Evolutionary conservation across 2,797 vertebrate species (phyloP), one percentile per base, ranked within the genome.

Genomic region (Cephalopachus bancanus): DNA sequence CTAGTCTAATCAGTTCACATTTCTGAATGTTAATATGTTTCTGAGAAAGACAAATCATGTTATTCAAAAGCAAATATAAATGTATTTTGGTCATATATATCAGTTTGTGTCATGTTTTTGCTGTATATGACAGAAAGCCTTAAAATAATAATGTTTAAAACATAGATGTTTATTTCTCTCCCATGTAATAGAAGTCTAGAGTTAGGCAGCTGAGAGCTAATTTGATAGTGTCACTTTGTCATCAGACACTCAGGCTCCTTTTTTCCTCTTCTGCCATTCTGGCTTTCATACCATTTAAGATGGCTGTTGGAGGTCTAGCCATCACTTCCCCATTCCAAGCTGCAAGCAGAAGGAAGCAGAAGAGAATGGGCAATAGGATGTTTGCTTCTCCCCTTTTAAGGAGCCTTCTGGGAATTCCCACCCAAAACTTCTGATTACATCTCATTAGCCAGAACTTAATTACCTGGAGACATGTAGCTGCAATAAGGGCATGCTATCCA

Each of bases 111-210:
- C 94, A 62, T 93, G 53, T 93, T 91, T 93, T 75, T 11, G 33
- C 15, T 69, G 4, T 83, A 72, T 74, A 87, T 67, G 79, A 22
- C 22, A 89, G 59, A 91, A 91, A 83, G 33, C 7, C 37, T 95
- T 96, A 60, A 76, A 85, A 55, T 76, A 81, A 69, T n/a, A 83
- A 10, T 79, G 85, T 8, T 89, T 93, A 33, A 94, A 91, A 83
- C 17, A 55, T 11, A 76, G n/a, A 67, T 75, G 11, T 86, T 84
- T 84, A 49, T 71, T 81, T 93, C 53, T 94, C 12, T 93, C 12
- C 75, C 55, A 75, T 64, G 30, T 69, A 16, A 96, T 87, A 44
- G 2, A 81, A 92, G 5, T 87, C 7, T 49, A 79, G 53, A 59
- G 5, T 96, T 83, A 84, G 49, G 59, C 49, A 89, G 1, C n/a